Percentiles rank a stretch among this genome's conserved stretches.
Evolutionary conservation across 2,113 vertebrate genomes (phyloP).

Genomic region (Gila orcuttii): DNA sequence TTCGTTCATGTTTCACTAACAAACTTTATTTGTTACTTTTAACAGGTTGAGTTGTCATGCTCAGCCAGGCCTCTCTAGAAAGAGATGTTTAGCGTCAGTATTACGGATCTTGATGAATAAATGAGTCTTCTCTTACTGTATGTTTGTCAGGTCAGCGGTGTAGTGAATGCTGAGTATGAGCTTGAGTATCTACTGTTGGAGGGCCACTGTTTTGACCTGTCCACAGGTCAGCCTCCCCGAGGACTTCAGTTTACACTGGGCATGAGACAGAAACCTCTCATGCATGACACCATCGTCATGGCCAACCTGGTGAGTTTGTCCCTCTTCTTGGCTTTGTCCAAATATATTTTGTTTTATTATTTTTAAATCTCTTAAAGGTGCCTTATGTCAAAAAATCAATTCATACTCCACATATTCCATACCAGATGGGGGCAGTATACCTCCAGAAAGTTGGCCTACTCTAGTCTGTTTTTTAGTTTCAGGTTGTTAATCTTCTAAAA

Average conservation of each 20-base stretch:
- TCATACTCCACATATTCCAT: too few species aligned
- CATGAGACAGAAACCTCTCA: constrained; percentile 80
- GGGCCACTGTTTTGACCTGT: constrained; percentile 92
- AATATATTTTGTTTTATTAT: not conserved
- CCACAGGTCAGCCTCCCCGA: constrained; percentile 84
- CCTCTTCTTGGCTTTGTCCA: not conserved
- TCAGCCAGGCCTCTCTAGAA: not conserved
- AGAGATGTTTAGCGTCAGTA: not conserved
- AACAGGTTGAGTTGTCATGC: not conserved
- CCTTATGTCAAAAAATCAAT: too few species aligned
- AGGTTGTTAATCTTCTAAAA: too few species aligned
- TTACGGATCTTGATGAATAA: not conserved
- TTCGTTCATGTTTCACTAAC: not conserved
- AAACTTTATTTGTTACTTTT: not conserved
- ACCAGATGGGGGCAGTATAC: too few species aligned
- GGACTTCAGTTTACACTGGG: constrained; percentile 95
- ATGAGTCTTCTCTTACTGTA: constrained; percentile 28
- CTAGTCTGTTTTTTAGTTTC: too few species aligned
- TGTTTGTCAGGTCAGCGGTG: constrained; percentile 77
- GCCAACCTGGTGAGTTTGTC: constrained; percentile 87
- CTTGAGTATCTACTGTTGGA: constrained; percentile 92
- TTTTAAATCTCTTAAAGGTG: not conserved
- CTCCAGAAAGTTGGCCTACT: too few species aligned
- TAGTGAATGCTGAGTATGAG: constrained; percentile 88
- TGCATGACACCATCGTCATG: constrained; percentile 96